Base-by-base conservation (phyloP, 2,113 vertebrate genomes). In the Papio anubis region DNA sequence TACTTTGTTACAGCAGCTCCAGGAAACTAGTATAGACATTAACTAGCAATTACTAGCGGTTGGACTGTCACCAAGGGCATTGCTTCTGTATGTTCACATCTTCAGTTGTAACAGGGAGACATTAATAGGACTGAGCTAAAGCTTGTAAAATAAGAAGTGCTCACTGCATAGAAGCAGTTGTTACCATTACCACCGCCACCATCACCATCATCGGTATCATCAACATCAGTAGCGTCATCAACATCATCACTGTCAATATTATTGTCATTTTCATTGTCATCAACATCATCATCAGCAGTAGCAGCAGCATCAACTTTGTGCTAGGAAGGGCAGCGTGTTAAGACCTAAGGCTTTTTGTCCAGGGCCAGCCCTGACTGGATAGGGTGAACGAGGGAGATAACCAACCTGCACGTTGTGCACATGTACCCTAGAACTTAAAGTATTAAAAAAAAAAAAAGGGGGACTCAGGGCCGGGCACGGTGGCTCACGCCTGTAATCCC, bases 201-300 rank as follows among this genome's bases (percentile, higher is more conserved):
- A 23, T 0, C 18, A 23, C 7, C 81, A 13, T n/a, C 64, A 11
- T 30, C 2, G 14, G 25, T 16, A 45, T 76, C 25, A 17, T 59
- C 23, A 59, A 59, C 21, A 9, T 9, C 57, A 59, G 57, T 30
- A 1, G 3, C 9, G 3, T 20, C 40, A 14, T 16, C 80, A 18
- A 38, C 38, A 3, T 12, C 4, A 25, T 13, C 57, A 14, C 7
- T 32, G 32, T 68, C 32, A 17, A 35, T 68, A 17, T 59, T 25
- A 3, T 16, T 6, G 35, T 0, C 55, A 6, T 27, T 27, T 25
- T 40, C 8, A 75, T 2, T 5, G 8, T 3, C 57, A 2, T 20
- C 72, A 10, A 2, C 18, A 10, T n/a, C 73, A 32, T 14, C 30
- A 30, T 2, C 35, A 11, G 0, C 59, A 1, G 13, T 43, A 27